These are phyloP conservation scores for Actinernus sp. DNA, from an alignment of 92 coral and sea anemone species.

Conservation along the genomic window DNA sequence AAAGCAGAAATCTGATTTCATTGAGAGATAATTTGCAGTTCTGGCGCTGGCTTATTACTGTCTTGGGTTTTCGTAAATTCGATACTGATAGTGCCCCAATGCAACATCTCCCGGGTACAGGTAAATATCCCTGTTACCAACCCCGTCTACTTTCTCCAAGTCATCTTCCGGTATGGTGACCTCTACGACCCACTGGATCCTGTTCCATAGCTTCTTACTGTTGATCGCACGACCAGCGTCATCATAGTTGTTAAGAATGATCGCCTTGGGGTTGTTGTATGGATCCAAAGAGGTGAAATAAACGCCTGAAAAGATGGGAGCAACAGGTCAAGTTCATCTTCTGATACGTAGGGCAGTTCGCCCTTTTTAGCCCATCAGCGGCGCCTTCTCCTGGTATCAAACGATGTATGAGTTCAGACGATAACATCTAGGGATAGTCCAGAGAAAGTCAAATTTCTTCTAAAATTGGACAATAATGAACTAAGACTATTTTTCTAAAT, in stretches of 20 bases:
- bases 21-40: too few relatives aligned
- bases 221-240: conserved; percentile 10
- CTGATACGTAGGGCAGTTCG: too few relatives aligned
- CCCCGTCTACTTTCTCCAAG: not conserved
- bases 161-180: not conserved
- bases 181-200: conserved; percentile 6
- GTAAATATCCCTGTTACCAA: conserved; percentile 7
- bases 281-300: conserved; percentile 18
- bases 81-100: conserved; percentile 1
- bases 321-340: too few relatives aligned
- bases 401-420: too few relatives aligned
- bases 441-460: too few relatives aligned
- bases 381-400: too few relatives aligned
- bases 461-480: too few relatives aligned
- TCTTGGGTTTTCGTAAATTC: conserved; percentile 14
- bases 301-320: not conserved
- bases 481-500: too few relatives aligned
- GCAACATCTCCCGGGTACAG: conserved; percentile 1
- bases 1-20: too few relatives aligned
- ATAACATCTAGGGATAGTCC: too few relatives aligned
- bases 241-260: conserved; percentile 22
- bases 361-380: too few relatives aligned
- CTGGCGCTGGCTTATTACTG: too few relatives aligned
- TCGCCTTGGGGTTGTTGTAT: conserved; percentile 6
- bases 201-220: conserved; percentile 12